Base-by-base conservation (phyloP, 2,113 vertebrate species). In the Takifugu bimaculatus region DNA sequence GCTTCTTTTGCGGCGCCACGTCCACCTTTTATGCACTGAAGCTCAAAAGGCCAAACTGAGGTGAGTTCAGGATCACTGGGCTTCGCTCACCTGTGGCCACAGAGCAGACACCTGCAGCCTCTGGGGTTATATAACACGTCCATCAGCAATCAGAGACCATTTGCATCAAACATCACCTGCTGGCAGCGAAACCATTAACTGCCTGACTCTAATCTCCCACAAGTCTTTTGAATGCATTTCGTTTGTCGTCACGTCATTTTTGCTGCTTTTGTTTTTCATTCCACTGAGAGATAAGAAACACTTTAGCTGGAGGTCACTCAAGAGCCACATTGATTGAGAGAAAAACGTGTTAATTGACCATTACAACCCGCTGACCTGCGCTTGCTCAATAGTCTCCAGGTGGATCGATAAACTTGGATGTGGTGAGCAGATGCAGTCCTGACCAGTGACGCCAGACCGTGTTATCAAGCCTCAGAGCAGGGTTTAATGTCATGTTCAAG, bases 81-180 rank as follows among this genome's bases (percentile, higher is more conserved):
- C 51, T 15, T 13, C 43, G 68, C 54, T 68, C 59, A 57, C 57
- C 50, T 58, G 48, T 49, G 47, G 61, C 32, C 42, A 50, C 32
- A 13, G 20, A 62, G 26, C 50, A 48, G 28, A 42, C 13, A 27
- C 61, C 44, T 3, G 20, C 7, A 6, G 57, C 58, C 63, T 47
- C 25, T 26, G 35, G 47, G 6, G 49, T 71, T 74, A 56, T 42
- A 7, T 45, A 70, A 78, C 68, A 15, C 14, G 39, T 47, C n/a
- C 42, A 44, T 57, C 20, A 63, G 70, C 57, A 50, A 6, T 47
- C 51, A 35, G 29, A 54, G 6, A 6, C 13, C 29, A 32, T 32
- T 32, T 32, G 53, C 27, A 67, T 59, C 44, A 63, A 56, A 65
- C 32, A 59, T 69, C 60, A 51, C 35, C 60, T 63, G 48, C 70